A percentile compares a stretch with the other conserved stretches of the same genome.
Evolutionary conservation across 2,113 vertebrate species (phyloP).

Genomic region (Vulpes ferrilata): DNA sequence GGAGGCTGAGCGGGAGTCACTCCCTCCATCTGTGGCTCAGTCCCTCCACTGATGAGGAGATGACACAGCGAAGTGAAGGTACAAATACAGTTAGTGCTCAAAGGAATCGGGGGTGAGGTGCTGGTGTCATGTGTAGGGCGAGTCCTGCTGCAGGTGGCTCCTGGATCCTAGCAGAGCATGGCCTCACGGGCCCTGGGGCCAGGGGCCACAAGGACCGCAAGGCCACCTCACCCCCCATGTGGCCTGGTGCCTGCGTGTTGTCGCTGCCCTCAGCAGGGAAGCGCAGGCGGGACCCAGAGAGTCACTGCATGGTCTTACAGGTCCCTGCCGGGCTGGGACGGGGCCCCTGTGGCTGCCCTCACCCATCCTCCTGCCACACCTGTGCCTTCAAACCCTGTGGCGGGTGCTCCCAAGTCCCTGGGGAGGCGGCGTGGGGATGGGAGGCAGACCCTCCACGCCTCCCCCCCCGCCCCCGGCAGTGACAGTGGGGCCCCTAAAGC

Average conservation of each 20-base stretch:
- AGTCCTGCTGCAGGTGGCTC: no score
- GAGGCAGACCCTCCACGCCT: background rate
- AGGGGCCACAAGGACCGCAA: background rate
- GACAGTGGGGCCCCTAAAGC: accelerated
- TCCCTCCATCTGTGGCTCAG: no score
- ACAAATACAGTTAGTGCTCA: background rate
- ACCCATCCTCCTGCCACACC: background rate
- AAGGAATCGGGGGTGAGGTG: no score
- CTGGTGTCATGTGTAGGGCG: accelerated
- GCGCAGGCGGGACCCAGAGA: background rate
- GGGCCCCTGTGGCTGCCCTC: no score
- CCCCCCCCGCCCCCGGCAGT: no score
- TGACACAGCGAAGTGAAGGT: background rate
- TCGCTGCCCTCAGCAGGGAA: background rate
- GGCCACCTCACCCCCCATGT: background rate
- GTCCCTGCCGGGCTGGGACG: background rate
- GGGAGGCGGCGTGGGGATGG: background rate
- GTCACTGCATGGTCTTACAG: background rate
- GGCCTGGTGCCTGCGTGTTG: background rate
- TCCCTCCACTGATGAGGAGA: background rate
- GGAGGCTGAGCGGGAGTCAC: accelerated
- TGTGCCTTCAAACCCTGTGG: background rate
- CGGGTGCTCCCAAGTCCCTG: background rate
- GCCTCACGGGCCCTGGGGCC: background rate
- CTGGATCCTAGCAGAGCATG: background rate